These are phyloP conservation scores for Acanthornis magna DNA, from an alignment of 2,797 vertebrate genomes.

Conservation along the genomic window DNA sequence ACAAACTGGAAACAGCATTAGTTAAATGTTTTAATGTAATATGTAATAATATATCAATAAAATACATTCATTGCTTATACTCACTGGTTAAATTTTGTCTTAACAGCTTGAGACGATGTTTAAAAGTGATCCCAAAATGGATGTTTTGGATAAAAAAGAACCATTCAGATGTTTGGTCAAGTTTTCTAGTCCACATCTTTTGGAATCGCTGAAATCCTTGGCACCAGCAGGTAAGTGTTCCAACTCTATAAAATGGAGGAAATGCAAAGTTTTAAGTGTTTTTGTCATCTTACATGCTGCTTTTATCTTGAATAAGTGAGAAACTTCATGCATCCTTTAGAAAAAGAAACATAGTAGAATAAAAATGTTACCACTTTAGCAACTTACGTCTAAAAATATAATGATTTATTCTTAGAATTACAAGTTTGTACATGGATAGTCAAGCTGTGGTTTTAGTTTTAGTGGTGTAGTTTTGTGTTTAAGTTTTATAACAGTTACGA, in stretches of 20 bases:
- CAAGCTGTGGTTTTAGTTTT: background rate
- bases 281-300: background rate
- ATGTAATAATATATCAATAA: background rate
- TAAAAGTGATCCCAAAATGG: slow-evolving; percentile 73
- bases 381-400: background rate
- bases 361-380: background rate
- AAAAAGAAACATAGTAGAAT: background rate
- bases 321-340: background rate
- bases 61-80: background rate
- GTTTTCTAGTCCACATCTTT: slow-evolving; percentile 88
- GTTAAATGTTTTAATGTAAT: background rate
- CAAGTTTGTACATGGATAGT: background rate
- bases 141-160: slow-evolving; percentile 75
- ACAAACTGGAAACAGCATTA: background rate
- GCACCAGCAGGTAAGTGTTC: slow-evolving; percentile 81
- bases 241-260: background rate
- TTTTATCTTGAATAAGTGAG: background rate
- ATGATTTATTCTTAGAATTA: background rate
- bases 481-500: background rate
- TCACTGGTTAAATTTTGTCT: slow-evolving; percentile 2
- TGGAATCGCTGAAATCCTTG: slow-evolving; percentile 87
- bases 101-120: slow-evolving; percentile 90
- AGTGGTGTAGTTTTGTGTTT: background rate
- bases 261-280: background rate
- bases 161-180: slow-evolving; percentile 87